Evolutionary conservation across 2,888 invertebrate genomes (phyloP).

Genomic region (Meliscaeva auricollis): DNA sequence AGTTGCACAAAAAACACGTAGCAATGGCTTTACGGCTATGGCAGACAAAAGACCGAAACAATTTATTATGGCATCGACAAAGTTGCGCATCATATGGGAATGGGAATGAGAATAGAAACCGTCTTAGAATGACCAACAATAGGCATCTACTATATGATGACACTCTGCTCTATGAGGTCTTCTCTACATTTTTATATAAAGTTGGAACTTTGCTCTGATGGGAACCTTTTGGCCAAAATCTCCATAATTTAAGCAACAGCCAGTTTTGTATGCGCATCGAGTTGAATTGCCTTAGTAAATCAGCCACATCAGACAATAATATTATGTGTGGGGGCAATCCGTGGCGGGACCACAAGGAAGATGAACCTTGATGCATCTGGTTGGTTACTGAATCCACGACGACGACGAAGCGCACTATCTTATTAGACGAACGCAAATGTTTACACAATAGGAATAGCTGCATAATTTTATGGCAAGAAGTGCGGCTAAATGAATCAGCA

Average conservation of each 20-base stretch:
- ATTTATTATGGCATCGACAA: slow-evolving; percentile 63
- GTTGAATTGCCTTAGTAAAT: slow-evolving; percentile 70
- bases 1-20: slow-evolving; percentile 29
- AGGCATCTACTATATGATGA: slow-evolving; percentile 45
- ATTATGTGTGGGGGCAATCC: slow-evolving; percentile 23
- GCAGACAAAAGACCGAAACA: slow-evolving; percentile 58
- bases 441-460: slow-evolving; percentile 73
- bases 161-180: slow-evolving; percentile 39
- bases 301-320: slow-evolving; percentile 53
- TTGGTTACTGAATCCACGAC: neutral
- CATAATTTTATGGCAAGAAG: slow-evolving; percentile 69
- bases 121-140: slow-evolving; percentile 65
- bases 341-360: too few species aligned
- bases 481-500: slow-evolving; percentile 58
- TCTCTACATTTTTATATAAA: neutral
- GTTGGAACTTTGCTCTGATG: slow-evolving; percentile 4
- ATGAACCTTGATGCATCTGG: slow-evolving; percentile 43
- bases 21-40: neutral
- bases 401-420: slow-evolving; percentile 36
- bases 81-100: slow-evolving; percentile 52
- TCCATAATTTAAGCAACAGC: slow-evolving; percentile 62
- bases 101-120: slow-evolving; percentile 60
- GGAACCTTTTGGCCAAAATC: slow-evolving; percentile 53
- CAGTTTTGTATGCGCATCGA: slow-evolving; percentile 28
- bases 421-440: slow-evolving; percentile 74